Evolutionary conservation across 2,888 invertebrate species (phyloP).

Genomic region (Drosophila lutescens): DNA sequence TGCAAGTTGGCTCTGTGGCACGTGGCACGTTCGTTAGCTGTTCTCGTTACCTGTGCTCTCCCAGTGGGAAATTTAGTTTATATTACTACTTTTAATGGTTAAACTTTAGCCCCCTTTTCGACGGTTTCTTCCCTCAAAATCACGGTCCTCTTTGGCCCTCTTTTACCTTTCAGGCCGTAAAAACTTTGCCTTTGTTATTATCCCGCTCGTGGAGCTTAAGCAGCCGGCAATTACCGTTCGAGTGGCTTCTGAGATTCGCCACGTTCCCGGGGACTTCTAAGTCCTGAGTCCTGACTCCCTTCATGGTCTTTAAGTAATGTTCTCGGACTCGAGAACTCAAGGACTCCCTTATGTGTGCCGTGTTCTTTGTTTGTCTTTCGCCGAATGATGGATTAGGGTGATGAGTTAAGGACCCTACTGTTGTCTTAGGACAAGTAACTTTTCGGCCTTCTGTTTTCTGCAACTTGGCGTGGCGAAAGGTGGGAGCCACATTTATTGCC

Average conservation of each 20-base stretch:
- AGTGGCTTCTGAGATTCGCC: conserved; percentile 72
- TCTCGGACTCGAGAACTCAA: conserved; percentile 10
- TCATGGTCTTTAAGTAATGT: conserved; percentile 46
- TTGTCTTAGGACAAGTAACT: conserved; percentile 47
- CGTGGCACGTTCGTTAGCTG: conserved; percentile 19
- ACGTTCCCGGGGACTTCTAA: conserved; percentile 2
- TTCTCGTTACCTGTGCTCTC: conserved; percentile 42
- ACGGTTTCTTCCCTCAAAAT: background rate
- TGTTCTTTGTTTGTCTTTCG: conserved; percentile 35
- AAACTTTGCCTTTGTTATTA: conserved; percentile 78
- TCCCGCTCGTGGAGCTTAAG: conserved; percentile 62
- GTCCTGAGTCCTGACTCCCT: conserved; percentile 9
- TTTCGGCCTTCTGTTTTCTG: conserved; percentile 21
- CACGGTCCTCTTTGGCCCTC: background rate
- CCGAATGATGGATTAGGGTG: conserved; percentile 49
- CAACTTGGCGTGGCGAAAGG: conserved; percentile 6
- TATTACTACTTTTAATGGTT: conserved; percentile 79
- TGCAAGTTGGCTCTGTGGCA: conserved; percentile 49
- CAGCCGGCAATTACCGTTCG: conserved; percentile 76
- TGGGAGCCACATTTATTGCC: background rate
- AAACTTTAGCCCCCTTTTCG: conserved; percentile 57
- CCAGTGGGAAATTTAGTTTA: conserved; percentile 76
- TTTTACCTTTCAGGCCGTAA: conserved; percentile 28
- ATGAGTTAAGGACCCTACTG: conserved; percentile 23
- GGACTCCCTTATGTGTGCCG: conserved; percentile 27